These are phyloP conservation scores for Carassius auratus DNA, from an alignment of 2,113 vertebrate species.

Conservation along the genomic window DNA sequence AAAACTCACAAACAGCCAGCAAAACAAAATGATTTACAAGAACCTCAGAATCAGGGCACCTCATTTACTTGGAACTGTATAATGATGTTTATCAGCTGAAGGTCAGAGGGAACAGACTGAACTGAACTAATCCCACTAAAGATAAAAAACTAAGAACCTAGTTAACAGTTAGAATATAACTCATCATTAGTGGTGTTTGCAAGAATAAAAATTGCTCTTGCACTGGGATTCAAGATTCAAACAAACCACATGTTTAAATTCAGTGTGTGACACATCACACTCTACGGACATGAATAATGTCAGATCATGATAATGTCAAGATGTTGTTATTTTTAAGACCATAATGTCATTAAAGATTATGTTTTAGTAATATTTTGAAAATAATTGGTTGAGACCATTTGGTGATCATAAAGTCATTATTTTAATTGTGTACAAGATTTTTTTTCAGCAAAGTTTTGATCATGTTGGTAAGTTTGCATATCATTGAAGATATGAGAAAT, in stretches of 20 bases:
- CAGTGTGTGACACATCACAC: too few species aligned
- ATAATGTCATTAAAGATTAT: too few species aligned
- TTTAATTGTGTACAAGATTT: too few species aligned
- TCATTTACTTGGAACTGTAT: conserved; percentile 34
- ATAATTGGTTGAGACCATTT: too few species aligned
- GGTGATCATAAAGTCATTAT: too few species aligned
- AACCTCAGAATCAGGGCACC: conserved; percentile 24
- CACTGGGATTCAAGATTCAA: background rate
- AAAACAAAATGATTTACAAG: conserved; percentile 27
- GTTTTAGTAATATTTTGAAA: too few species aligned
- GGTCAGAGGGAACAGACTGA: conserved; percentile 46
- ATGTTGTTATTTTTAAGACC: background rate
- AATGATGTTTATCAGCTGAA: conserved; percentile 33
- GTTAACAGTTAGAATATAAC: conserved; percentile 6
- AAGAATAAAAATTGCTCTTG: background rate
- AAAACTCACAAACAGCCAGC: conserved; percentile 47
- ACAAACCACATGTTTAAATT: background rate
- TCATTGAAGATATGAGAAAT: too few species aligned
- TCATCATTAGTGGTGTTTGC: background rate
- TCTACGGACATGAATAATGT: too few species aligned
- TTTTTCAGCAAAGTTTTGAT: too few species aligned
- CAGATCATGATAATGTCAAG: too few species aligned
- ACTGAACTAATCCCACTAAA: background rate
- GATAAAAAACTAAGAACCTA: background rate
- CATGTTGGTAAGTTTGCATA: too few species aligned